phyloP scores from a whole-genome alignment of 1,140 invertebrate genomes.

The Neotoxoptera formosana region DNA sequence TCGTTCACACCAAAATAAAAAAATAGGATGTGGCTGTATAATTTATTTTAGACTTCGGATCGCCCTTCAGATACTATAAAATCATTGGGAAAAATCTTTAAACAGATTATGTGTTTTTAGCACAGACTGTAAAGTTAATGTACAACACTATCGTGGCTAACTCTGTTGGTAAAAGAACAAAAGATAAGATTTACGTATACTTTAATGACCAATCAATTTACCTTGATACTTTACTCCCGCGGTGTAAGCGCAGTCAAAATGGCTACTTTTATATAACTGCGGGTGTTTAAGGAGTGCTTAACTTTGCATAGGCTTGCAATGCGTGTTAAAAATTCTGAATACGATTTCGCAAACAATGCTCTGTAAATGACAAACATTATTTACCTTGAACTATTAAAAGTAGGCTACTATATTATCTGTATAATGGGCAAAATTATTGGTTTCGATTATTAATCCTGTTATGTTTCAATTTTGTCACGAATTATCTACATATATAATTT shows the following conservation, averaged over 20 bases:
- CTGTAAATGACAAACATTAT: neutral
- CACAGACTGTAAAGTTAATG: neutral
- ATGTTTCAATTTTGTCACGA: neutral
- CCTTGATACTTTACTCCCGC: neutral
- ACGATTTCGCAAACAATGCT: neutral
- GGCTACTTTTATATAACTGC: neutral
- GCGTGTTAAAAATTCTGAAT: conserved; percentile 9
- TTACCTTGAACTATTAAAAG: neutral
- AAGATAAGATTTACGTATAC: neutral
- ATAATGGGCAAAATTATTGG: neutral
- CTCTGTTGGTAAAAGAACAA: neutral
- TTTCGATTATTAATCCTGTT: neutral
- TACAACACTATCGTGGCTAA: neutral
- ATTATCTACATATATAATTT: neutral
- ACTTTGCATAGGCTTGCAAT: neutral
- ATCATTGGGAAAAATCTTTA: neutral
- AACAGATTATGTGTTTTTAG: neutral
- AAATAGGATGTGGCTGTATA: neutral
- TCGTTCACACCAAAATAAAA: neutral
- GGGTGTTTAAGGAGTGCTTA: neutral
- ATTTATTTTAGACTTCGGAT: neutral
- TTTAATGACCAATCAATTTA: neutral
- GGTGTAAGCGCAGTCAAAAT: neutral
- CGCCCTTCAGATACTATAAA: neutral
- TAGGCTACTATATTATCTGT: neutral